Percentiles rank a stretch among this genome's conserved stretches.
phyloP scores from a whole-genome alignment of 2,888 invertebrate genomes.

The Pycnomerus fuliginosus region DNA sequence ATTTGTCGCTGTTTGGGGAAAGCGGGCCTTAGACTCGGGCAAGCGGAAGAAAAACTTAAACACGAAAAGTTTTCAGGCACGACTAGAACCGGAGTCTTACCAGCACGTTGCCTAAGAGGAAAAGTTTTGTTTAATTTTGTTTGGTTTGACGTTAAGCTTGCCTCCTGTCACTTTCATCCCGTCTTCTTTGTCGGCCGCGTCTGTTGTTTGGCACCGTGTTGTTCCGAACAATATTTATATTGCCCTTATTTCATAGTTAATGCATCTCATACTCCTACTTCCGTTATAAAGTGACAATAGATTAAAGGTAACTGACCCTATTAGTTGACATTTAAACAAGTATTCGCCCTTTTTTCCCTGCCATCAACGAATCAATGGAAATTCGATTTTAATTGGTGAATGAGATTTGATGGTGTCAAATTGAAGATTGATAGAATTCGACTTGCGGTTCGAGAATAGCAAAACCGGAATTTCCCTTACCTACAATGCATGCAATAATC shows the following conservation, averaged over 20 bases:
- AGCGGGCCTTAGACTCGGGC: slow-evolving; percentile 46
- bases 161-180: slow-evolving; percentile 54
- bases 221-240: slow-evolving; percentile 49
- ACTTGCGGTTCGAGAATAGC: no score
- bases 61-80: slow-evolving; percentile 52
- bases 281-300: no score
- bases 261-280: no score
- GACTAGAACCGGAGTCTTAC: slow-evolving; percentile 48
- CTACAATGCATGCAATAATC: not conserved
- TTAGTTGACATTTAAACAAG: no score
- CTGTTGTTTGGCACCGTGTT: slow-evolving; percentile 49
- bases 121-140: slow-evolving; percentile 56
- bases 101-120: slow-evolving; percentile 53
- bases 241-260: slow-evolving; percentile 48
- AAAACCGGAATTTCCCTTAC: not conserved
- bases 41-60: slow-evolving; percentile 53
- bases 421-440: no score
- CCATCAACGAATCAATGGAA: no score
- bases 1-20: slow-evolving; percentile 51
- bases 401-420: slow-evolving; percentile 1
- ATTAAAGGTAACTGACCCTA: no score
- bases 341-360: no score
- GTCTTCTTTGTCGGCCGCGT: slow-evolving; percentile 43
- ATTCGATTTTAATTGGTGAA: no score
- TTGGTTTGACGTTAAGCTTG: slow-evolving; percentile 55